Conservation (phyloP, 2,888 invertebrate genomes). For the Stegophylla sp. region DNA sequence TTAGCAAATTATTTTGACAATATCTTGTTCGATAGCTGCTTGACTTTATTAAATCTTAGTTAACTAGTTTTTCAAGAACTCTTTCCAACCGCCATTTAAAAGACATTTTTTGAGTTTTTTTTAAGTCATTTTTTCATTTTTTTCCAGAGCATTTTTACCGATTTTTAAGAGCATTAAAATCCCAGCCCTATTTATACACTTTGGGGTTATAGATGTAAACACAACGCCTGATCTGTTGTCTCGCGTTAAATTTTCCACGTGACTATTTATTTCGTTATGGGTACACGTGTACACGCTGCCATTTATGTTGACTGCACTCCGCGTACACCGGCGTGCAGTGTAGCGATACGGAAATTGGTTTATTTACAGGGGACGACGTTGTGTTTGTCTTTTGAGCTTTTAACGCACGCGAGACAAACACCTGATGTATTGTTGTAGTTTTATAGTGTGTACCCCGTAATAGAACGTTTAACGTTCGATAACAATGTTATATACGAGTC, state of each 20-base stretch:
- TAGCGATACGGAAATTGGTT: neutral
- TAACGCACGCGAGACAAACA: neutral
- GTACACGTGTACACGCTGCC: neutral
- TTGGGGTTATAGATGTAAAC: neutral
- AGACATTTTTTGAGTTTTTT: no score
- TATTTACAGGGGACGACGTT: neutral
- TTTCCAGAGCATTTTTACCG: no score
- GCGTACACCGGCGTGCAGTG: neutral
- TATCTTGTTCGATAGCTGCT: no score
- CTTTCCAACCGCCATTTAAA: no score
- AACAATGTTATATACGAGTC: no score
- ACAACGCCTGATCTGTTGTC: neutral
- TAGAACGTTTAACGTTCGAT: slow-evolving; percentile 7
- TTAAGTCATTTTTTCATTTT: no score
- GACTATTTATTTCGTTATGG: no score
- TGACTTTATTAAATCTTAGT: no score
- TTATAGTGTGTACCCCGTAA: neutral
- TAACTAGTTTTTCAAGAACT: no score
- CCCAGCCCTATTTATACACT: neutral
- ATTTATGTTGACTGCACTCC: neutral
- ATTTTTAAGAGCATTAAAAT: neutral
- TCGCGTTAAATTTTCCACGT: neutral
- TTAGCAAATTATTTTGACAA: no score
- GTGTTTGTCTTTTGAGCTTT: neutral
- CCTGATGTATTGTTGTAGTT: no score